Conservation (phyloP, 1,140 invertebrate species). For the Dendrolimus kikuchii region DNA sequence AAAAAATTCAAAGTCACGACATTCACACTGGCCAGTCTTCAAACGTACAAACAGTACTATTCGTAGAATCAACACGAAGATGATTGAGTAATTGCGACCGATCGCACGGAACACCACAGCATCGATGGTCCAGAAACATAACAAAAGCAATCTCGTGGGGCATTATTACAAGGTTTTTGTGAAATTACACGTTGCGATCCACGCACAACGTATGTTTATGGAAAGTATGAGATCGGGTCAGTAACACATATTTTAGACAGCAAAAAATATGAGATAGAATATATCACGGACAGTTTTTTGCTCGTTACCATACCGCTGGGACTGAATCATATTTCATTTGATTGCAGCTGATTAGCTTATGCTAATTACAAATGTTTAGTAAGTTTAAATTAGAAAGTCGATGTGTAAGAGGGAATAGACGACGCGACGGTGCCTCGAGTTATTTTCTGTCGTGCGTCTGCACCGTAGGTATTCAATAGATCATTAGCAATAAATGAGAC, state of each 20-base stretch:
- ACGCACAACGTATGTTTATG: slow-evolving; percentile 29
- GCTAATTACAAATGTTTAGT: slow-evolving; percentile 18
- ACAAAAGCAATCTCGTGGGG: slow-evolving; percentile 42
- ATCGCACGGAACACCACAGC: slow-evolving; percentile 25
- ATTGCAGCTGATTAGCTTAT: slow-evolving; percentile 9
- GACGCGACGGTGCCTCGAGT: neutral
- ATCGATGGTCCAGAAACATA: slow-evolving; percentile 36
- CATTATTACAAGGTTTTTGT: slow-evolving; percentile 40
- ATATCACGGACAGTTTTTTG: too few species aligned
- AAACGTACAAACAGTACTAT: slow-evolving; percentile 33
- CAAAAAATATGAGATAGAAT: too few species aligned
- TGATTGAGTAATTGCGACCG: slow-evolving; percentile 50
- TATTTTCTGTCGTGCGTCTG: slow-evolving; percentile 9
- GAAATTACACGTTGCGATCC: slow-evolving; percentile 29
- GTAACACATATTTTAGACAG: neutral
- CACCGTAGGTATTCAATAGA: slow-evolving; percentile 36
- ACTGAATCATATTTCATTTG: too few species aligned
- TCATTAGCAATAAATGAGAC: slow-evolving; percentile 60
- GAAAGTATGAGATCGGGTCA: slow-evolving; percentile 16
- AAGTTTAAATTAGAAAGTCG: slow-evolving; percentile 34
- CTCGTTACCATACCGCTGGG: too few species aligned
- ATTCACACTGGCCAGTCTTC: slow-evolving; percentile 9
- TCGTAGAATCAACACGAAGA: slow-evolving; percentile 40
- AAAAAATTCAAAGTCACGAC: too few species aligned
- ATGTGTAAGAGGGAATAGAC: slow-evolving; percentile 15